Conservation (phyloP, 2,113 vertebrate genomes). For the Elachura formosa region DNA sequence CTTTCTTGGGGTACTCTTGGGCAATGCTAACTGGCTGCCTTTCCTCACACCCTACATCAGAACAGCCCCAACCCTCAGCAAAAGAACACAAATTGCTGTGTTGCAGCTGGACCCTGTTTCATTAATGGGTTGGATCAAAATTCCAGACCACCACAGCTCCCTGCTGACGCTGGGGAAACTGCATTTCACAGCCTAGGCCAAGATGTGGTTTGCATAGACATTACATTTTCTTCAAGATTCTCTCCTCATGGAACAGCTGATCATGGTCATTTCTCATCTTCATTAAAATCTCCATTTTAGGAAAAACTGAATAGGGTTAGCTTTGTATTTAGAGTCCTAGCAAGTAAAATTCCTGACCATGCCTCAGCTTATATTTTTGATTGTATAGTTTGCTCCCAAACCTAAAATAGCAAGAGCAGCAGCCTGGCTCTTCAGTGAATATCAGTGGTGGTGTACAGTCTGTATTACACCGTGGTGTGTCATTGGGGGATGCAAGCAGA, state of each 20-base stretch:
- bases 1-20: background rate
- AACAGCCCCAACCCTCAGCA: background rate
- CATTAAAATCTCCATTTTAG: constrained; percentile 39
- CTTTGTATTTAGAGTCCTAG: background rate
- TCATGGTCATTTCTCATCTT: constrained; percentile 16
- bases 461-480: background rate
- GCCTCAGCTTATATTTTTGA: background rate
- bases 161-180: constrained; percentile 52
- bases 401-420: background rate
- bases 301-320: background rate
- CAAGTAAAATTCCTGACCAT: background rate
- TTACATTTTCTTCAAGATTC: constrained; percentile 24
- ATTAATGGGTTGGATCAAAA: constrained; percentile 51
- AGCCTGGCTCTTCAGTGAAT: background rate
- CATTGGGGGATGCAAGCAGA: background rate
- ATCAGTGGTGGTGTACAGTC: background rate
- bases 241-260: constrained; percentile 26
- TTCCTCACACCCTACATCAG: background rate
- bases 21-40: background rate
- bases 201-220: constrained; percentile 44
- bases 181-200: constrained; percentile 31
- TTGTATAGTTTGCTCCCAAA: background rate
- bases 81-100: constrained; percentile 20
- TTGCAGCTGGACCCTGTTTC: constrained; percentile 50
- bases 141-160: constrained; percentile 51